Percentiles rank a stretch among this genome's conserved stretches.
phyloP scores from a whole-genome alignment of 1,140 invertebrate genomes.

The Drosophila setifemur region DNA sequence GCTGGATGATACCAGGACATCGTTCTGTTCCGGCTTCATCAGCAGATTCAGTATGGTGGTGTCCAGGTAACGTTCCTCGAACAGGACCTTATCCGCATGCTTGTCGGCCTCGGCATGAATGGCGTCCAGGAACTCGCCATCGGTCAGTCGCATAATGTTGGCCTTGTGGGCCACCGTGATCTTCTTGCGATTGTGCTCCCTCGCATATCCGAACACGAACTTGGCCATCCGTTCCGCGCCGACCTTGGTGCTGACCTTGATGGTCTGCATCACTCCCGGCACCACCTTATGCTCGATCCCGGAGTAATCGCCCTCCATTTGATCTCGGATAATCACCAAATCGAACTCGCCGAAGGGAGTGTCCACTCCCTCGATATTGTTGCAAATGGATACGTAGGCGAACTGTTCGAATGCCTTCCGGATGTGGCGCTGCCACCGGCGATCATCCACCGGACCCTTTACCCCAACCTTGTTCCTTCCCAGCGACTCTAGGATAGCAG shows the following conservation, averaged over 20 bases:
- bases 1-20: constrained; percentile 57
- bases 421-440: constrained; percentile 16
- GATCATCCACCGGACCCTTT: constrained; percentile 37
- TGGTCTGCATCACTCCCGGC: constrained; percentile 58
- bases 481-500: constrained; percentile 26
- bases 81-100: not conserved
- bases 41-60: constrained; percentile 42
- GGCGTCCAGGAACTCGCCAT: constrained; percentile 50
- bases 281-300: constrained; percentile 63
- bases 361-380: constrained; percentile 30
- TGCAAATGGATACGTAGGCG: constrained; percentile 44
- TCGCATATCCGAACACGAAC: constrained; percentile 47
- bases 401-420: constrained; percentile 45
- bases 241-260: constrained; percentile 53
- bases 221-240: constrained; percentile 39
- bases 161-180: constrained; percentile 67
- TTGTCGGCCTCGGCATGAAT: constrained; percentile 34
- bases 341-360: constrained; percentile 37
- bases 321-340: constrained; percentile 53
- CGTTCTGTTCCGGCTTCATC: constrained; percentile 21
- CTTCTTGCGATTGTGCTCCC: constrained; percentile 25
- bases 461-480: constrained; percentile 41
- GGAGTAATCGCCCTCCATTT: constrained; percentile 62
- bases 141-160: constrained; percentile 60
- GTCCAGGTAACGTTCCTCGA: constrained; percentile 67